A percentile compares a stretch with the other conserved stretches of the same genome.
Evolutionary conservation across 2,888 invertebrate species (phyloP).

Genomic region (Cephus spinipes): DNA sequence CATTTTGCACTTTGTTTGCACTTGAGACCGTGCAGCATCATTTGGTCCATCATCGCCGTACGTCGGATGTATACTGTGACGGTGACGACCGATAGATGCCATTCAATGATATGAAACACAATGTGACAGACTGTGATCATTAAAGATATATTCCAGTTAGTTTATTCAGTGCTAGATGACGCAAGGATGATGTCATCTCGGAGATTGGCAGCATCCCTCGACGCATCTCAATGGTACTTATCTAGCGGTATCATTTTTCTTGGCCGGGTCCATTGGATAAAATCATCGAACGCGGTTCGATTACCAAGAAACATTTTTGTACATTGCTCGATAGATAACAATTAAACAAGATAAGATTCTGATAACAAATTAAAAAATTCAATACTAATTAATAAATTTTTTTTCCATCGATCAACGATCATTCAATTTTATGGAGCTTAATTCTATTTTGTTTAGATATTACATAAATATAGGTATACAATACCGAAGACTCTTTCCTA

Average conservation of each 20-base stretch:
- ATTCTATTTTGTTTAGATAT: too few relatives aligned
- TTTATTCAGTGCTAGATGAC: conserved; percentile 22
- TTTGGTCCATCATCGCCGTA: neutral
- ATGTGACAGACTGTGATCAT: conserved; percentile 20
- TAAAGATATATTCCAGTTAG: conserved; percentile 1
- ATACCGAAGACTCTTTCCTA: too few relatives aligned
- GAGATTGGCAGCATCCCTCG: conserved; percentile 21
- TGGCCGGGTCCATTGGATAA: too few relatives aligned
- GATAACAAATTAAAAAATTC: too few relatives aligned
- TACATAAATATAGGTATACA: too few relatives aligned
- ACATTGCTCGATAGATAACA: too few relatives aligned
- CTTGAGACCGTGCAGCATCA: neutral
- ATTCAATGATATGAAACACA: conserved; percentile 9
- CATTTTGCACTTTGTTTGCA: neutral
- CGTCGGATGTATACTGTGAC: neutral
- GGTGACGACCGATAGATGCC: neutral
- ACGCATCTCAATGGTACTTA: conserved; percentile 9
- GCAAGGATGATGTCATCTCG: conserved; percentile 19
- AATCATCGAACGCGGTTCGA: too few relatives aligned
- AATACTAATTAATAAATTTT: too few relatives aligned
- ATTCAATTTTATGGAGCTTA: accelerated
- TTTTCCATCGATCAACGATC: too few relatives aligned
- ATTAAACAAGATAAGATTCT: too few relatives aligned
- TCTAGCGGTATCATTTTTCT: too few relatives aligned
- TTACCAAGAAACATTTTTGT: too few relatives aligned